Evolutionary conservation across 2,888 invertebrate genomes (phyloP).

Genomic region (Coleophora deauratella): DNA sequence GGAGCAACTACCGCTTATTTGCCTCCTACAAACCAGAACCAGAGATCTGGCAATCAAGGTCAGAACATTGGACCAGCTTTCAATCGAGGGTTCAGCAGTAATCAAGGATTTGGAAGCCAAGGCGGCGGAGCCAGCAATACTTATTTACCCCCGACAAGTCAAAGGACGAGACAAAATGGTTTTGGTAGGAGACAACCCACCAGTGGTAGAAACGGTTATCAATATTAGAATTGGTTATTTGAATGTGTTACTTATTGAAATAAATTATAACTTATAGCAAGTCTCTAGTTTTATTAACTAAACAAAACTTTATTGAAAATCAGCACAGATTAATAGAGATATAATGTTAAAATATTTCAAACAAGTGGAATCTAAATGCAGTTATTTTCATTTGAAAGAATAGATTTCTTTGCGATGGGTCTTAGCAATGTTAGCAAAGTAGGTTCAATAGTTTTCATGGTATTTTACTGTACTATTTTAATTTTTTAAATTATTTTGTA

Average conservation of each 20-base stretch:
- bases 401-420: no score
- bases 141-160: slow-evolving; percentile 36
- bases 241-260: background rate
- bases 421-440: no score
- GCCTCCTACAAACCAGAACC: slow-evolving; percentile 2
- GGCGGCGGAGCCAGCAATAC: slow-evolving; percentile 25
- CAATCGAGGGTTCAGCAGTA: background rate
- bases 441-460: no score
- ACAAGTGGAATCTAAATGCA: no score
- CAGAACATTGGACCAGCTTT: background rate
- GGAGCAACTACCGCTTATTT: slow-evolving; percentile 3
- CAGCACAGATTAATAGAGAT: no score
- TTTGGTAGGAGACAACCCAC: slow-evolving; percentile 29
- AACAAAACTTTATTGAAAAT: background rate
- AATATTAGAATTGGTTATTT: slow-evolving; percentile 22
- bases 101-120: slow-evolving; percentile 1
- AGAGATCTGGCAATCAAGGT: background rate
- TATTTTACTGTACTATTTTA: no score
- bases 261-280: slow-evolving; percentile 3
- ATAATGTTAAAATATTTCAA: no score
- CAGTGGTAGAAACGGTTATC: slow-evolving; percentile 31
- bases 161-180: slow-evolving; percentile 2
- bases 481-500: no score
- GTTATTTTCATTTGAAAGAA: no score
- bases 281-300: slow-evolving; percentile 7